These are phyloP conservation scores for Mesochorus sp. DNA, from an alignment of 2,888 invertebrate species.

Conservation along the genomic window DNA sequence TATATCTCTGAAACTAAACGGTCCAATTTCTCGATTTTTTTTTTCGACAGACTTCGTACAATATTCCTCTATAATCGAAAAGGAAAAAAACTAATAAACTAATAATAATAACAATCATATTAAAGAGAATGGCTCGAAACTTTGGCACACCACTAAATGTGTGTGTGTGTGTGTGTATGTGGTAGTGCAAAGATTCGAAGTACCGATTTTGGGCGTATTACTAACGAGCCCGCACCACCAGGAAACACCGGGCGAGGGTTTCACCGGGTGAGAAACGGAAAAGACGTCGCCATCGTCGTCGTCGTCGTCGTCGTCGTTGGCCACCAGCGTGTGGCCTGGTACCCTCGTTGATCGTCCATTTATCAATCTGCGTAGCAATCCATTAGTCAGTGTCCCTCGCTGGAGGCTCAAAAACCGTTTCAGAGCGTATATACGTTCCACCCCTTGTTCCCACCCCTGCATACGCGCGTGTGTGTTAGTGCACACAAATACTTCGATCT, in stretches of 20 bases:
- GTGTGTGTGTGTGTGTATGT: neutral
- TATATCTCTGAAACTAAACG: no score
- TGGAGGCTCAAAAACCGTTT: constrained; percentile 69
- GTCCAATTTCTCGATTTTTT: no score
- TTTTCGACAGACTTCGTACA: no score
- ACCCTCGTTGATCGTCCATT: constrained; percentile 68
- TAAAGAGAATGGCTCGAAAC: no score
- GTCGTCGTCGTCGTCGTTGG: constrained; percentile 38
- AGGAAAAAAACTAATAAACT: no score
- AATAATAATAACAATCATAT: no score
- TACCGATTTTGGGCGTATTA: constrained; percentile 26
- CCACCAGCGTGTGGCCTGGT: constrained; percentile 42
- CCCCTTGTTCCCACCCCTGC: constrained; percentile 21
- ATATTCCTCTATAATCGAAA: no score
- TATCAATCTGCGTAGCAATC: constrained; percentile 72
- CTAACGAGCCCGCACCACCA: constrained; percentile 52
- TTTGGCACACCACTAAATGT: no score
- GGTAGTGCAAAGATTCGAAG: neutral
- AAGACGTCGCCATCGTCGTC: constrained; percentile 47
- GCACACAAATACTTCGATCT: constrained; percentile 7
- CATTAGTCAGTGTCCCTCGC: constrained; percentile 75
- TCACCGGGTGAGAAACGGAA: constrained; percentile 26
- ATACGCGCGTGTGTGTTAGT: neutral
- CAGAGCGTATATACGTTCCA: constrained; percentile 59
- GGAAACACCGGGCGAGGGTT: constrained; percentile 42